Evolutionary conservation across 2,113 vertebrate species (phyloP).

Genomic region (Prietella phreatophila): DNA sequence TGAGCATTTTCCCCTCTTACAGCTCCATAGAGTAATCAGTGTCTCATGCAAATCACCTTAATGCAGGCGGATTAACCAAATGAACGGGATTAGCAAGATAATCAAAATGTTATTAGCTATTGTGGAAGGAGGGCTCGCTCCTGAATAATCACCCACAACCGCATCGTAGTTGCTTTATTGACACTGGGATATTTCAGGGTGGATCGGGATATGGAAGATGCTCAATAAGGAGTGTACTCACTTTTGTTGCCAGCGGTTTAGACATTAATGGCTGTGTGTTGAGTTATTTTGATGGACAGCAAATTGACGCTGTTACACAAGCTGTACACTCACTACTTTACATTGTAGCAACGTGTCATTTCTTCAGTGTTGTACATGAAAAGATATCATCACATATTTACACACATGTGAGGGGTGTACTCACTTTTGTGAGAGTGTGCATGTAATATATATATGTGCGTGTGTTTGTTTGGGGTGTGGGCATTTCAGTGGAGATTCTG

Average conservation of each 20-base stretch:
- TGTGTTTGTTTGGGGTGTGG: slow-evolving; percentile 42
- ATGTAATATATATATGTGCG: not conserved
- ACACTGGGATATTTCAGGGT: no score
- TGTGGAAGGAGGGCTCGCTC: not conserved
- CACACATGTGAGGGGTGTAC: no score
- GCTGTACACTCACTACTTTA: no score
- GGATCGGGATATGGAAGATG: not conserved
- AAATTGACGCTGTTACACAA: no score
- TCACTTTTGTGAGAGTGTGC: no score
- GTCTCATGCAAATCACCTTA: slow-evolving; percentile 45
- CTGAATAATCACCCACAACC: not conserved
- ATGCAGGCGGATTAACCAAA: slow-evolving; percentile 44
- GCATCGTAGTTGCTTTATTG: not conserved
- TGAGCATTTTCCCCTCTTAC: slow-evolving; percentile 29
- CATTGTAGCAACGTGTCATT: no score
- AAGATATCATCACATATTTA: no score
- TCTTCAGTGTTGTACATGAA: no score
- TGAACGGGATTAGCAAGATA: slow-evolving; percentile 45
- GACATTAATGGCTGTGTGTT: no score
- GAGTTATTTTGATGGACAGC: no score
- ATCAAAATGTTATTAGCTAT: slow-evolving; percentile 43
- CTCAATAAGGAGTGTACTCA: no score
- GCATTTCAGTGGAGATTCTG: slow-evolving; percentile 53
- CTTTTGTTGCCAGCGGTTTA: no score
- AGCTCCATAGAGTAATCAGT: slow-evolving; percentile 29